Percentiles rank a stretch among this genome's conserved stretches.
Evolutionary conservation across 2,113 vertebrate species (phyloP).

Genomic region (Calidris pygmaea): DNA sequence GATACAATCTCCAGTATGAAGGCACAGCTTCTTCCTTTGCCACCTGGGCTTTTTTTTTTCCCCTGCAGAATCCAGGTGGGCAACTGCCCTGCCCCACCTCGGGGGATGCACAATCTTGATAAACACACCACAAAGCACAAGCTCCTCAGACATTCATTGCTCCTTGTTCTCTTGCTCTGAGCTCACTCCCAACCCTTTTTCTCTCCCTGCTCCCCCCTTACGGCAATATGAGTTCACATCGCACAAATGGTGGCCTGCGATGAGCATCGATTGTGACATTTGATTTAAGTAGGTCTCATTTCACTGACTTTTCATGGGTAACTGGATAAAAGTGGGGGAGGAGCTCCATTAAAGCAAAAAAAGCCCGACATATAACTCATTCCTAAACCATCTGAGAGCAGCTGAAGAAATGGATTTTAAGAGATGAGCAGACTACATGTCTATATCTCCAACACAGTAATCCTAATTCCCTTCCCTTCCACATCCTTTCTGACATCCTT

Average conservation of each 20-base stretch:
- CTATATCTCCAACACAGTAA: neutral
- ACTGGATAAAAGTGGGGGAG: conserved; percentile 49
- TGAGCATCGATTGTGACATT: conserved; percentile 52
- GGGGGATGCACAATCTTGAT: accelerated
- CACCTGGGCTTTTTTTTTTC: neutral
- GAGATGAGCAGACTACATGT: neutral
- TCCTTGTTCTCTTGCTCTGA: neutral
- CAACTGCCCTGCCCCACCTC: neutral
- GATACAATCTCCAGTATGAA: neutral
- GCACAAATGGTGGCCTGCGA: conserved; percentile 2
- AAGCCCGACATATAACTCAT: neutral
- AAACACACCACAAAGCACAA: neutral
- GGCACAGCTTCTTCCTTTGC: neutral
- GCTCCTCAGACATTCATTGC: neutral
- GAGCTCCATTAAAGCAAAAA: conserved; percentile 24
- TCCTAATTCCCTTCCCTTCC: neutral
- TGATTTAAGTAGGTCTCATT: conserved; percentile 60
- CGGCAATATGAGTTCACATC: neutral
- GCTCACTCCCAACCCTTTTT: neutral
- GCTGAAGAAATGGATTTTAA: neutral
- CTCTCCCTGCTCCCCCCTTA: neutral
- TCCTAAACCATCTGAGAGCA: neutral
- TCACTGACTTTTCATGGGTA: conserved; percentile 54
- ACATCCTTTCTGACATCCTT: neutral
- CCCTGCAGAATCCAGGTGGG: neutral